Percentiles rank a stretch among this genome's conserved stretches.
These are phyloP conservation scores for Alcedo atthis DNA, from an alignment of 2,797 vertebrate species.

Conservation along the genomic window DNA sequence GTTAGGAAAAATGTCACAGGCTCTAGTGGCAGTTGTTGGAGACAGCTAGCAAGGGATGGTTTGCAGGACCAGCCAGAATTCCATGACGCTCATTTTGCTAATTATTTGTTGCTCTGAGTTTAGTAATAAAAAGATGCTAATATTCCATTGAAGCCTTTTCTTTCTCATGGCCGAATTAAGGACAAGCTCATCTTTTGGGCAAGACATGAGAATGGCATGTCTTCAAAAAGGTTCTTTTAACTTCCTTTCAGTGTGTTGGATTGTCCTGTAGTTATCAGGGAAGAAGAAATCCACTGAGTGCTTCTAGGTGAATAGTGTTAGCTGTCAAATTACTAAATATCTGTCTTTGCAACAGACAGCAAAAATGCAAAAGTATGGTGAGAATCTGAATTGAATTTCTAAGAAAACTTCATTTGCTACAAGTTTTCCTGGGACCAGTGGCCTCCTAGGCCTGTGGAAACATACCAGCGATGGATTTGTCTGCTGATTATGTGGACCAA, in stretches of 20 bases:
- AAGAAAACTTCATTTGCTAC: background rate
- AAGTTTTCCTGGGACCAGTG: background rate
- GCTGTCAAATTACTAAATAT: constrained; percentile 38
- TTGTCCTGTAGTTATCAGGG: background rate
- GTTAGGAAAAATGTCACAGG: constrained; percentile 60
- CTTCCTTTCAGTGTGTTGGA: background rate
- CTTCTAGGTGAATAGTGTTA: background rate
- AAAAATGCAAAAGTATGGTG: background rate
- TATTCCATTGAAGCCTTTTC: background rate
- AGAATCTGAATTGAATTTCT: background rate
- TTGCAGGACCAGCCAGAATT: constrained; percentile 17
- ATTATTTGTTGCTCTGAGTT: background rate
- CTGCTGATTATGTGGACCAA: accelerated
- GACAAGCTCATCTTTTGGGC: background rate
- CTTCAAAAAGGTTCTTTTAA: background rate
- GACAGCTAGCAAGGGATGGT: constrained; percentile 12
- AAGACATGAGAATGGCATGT: background rate
- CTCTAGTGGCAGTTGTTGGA: background rate
- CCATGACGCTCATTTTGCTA: background rate
- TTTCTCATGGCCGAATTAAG: constrained; percentile 19
- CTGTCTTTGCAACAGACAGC: background rate
- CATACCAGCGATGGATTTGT: background rate
- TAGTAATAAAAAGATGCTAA: background rate
- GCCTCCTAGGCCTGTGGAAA: background rate
- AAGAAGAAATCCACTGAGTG: constrained; percentile 2